phyloP scores from a whole-genome alignment of 2,797 vertebrate genomes.

The Falco columbarius region DNA sequence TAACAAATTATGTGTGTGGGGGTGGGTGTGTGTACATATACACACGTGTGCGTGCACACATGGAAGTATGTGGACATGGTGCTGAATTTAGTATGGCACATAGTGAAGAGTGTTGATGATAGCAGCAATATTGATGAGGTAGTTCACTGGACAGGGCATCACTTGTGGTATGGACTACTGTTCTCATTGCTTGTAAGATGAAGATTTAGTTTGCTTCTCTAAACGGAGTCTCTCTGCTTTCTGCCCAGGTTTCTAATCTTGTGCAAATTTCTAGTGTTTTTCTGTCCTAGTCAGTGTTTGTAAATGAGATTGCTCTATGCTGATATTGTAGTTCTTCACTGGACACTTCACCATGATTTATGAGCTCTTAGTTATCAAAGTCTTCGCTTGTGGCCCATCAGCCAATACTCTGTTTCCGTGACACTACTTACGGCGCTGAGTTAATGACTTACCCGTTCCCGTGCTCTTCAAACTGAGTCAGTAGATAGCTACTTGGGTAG shows the following conservation, averaged over 20 bases:
- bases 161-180: accelerated
- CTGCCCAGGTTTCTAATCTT: neutral
- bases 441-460: accelerated
- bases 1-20: neutral
- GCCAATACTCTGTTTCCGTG: neutral
- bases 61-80: neutral
- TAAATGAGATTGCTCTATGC: neutral
- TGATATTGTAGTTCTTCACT: neutral
- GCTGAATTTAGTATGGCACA: neutral
- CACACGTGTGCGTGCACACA: accelerated
- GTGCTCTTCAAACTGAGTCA: neutral
- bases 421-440: accelerated
- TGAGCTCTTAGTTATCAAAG: neutral
- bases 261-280: neutral
- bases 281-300: neutral
- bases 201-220: neutral
- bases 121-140: neutral
- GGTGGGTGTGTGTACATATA: accelerated
- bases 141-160: neutral
- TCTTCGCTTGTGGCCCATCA: neutral
- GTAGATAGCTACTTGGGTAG: neutral
- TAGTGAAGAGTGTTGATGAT: neutral
- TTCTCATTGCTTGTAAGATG: neutral
- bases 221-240: neutral
- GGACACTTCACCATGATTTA: neutral